phyloP scores from a whole-genome alignment of 2,888 invertebrate species.

The Acleris holmiana region DNA sequence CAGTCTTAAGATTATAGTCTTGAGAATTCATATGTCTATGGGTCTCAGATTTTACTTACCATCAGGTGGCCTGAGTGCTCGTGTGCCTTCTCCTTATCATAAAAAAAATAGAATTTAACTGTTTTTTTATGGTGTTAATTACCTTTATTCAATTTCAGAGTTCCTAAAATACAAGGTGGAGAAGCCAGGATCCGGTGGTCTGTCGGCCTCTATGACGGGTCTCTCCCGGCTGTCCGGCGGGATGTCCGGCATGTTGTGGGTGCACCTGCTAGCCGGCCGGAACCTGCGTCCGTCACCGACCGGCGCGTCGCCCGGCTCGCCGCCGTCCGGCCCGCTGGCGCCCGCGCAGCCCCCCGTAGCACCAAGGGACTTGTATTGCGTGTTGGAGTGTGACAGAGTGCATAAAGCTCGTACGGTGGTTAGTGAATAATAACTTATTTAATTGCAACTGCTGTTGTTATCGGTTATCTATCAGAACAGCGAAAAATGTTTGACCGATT shows the following conservation, averaged over 20 bases:
- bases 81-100: too few relatives aligned
- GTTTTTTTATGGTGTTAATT: too few relatives aligned
- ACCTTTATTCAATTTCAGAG: slow-evolving; percentile 80
- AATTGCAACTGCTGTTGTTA: too few relatives aligned
- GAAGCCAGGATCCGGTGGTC: slow-evolving; percentile 85
- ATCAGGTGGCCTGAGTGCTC: too few relatives aligned
- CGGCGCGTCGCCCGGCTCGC: slow-evolving; percentile 88
- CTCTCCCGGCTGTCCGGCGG: slow-evolving; percentile 78
- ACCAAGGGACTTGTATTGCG: slow-evolving; percentile 96
- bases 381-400: slow-evolving; percentile 97
- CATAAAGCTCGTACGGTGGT: slow-evolving; percentile 98
- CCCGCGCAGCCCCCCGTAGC: slow-evolving; percentile 73
- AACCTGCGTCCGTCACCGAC: slow-evolving; percentile 90
- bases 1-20: too few relatives aligned
- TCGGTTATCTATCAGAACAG: too few relatives aligned
- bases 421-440: slow-evolving; percentile 45
- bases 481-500: too few relatives aligned
- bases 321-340: slow-evolving; percentile 86
- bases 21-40: too few relatives aligned
- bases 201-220: slow-evolving; percentile 84
- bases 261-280: slow-evolving; percentile 94
- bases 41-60: too few relatives aligned
- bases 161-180: slow-evolving; percentile 96
- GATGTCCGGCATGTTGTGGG: slow-evolving; percentile 95
- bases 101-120: too few relatives aligned